phyloP scores from a whole-genome alignment of 2,113 vertebrate species.

The Athene cunicularia region DNA sequence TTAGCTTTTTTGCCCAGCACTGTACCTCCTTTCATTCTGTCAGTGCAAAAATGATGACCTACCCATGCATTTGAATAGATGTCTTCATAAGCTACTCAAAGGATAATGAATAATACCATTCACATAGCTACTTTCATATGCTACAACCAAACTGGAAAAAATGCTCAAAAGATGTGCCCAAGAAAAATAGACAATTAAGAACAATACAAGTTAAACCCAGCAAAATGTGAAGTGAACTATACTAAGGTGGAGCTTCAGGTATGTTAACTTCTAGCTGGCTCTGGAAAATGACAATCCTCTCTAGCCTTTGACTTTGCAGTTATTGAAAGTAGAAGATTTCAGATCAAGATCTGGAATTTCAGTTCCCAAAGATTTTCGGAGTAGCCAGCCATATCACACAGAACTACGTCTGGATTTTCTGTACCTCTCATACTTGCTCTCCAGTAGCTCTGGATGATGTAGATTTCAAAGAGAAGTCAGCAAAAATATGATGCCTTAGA shows the following conservation, averaged over 20 bases:
- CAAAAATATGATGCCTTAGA: background rate
- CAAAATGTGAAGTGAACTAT: background rate
- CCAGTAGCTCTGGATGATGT: background rate
- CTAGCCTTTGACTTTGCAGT: background rate
- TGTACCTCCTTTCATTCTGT: constrained; percentile 31
- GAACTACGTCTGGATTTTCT: background rate
- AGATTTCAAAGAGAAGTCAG: background rate
- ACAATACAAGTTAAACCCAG: background rate
- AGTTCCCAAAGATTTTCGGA: background rate
- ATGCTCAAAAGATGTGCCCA: background rate
- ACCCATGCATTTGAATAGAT: constrained; percentile 25
- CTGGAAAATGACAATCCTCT: background rate
- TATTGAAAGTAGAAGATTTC: background rate
- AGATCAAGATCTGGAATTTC: background rate
- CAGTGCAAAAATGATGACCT: constrained; percentile 8
- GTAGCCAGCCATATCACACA: background rate
- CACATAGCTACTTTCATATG: background rate
- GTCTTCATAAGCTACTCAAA: constrained; percentile 39
- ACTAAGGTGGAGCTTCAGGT: background rate
- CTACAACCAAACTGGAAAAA: background rate
- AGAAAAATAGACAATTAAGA: background rate
- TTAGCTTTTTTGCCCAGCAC: constrained; percentile 15
- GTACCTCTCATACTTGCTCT: background rate
- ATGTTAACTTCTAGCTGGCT: background rate
- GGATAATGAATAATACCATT: constrained; percentile 1